Conservation (phyloP, 1,140 invertebrate genomes). For the Artemia franciscana region DNA sequence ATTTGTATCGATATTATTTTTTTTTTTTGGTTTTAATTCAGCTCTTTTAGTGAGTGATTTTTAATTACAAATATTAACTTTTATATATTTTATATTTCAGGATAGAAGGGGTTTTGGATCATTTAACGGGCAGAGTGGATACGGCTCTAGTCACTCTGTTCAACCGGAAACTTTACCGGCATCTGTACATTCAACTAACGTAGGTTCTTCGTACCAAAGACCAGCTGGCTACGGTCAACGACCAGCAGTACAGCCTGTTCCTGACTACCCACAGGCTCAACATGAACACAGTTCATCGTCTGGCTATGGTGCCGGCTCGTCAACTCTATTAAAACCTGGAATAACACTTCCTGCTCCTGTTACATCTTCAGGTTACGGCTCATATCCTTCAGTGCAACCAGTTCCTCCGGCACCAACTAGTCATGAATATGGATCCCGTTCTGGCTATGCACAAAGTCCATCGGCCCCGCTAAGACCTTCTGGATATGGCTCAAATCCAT, state of each 20-base stretch:
- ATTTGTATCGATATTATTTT: too few species aligned
- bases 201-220: too few species aligned
- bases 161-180: not conserved
- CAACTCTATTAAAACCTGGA: too few species aligned
- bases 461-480: not conserved
- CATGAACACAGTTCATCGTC: slow-evolving; percentile 1
- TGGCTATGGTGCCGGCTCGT: not conserved
- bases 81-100: too few species aligned
- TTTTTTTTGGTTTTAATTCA: too few species aligned
- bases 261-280: not conserved
- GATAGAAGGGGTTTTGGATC: too few species aligned
- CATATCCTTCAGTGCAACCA: not conserved
- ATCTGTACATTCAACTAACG: not conserved
- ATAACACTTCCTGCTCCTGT: not conserved
- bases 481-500: not conserved
- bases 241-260: not conserved
- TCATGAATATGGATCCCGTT: not conserved
- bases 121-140: too few species aligned
- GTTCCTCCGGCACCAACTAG: not conserved
- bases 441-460: too few species aligned
- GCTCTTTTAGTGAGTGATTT: too few species aligned
- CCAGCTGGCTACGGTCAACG: not conserved
- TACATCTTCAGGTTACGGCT: not conserved
- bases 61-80: too few species aligned
- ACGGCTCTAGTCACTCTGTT: not conserved